phyloP scores from a whole-genome alignment of 1,140 invertebrate genomes.

The Sycobia sp. region DNA sequence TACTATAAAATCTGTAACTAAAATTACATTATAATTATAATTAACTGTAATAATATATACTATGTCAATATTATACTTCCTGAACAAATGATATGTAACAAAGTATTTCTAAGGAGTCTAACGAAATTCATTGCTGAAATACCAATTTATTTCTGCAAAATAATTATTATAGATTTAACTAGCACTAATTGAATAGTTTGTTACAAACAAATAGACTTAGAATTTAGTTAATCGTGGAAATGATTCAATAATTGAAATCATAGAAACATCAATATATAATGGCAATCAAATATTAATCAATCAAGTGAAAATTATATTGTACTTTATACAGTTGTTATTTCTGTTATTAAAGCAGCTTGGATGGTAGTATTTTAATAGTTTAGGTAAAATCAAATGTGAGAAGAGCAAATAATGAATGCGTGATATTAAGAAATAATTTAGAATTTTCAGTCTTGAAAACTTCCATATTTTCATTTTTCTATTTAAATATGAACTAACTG shows the following conservation, averaged over 20 bases:
- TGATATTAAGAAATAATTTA: slow-evolving; percentile 5
- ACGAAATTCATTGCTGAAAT: too few relatives aligned
- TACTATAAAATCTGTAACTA: too few relatives aligned
- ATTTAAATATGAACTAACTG: not conserved
- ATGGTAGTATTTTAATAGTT: not conserved
- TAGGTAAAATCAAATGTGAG: not conserved
- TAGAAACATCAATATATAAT: not conserved
- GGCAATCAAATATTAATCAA: not conserved
- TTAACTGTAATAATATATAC: too few relatives aligned
- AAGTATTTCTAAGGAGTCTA: too few relatives aligned
- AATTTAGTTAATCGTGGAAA: not conserved
- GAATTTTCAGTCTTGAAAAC: not conserved
- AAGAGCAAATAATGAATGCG: not conserved
- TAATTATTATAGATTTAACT: not conserved
- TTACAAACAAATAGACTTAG: not conserved
- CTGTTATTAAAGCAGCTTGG: not conserved
- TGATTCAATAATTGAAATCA: slow-evolving; percentile 2
- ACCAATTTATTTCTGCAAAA: not conserved
- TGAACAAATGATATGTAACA: too few relatives aligned
- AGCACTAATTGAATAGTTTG: not conserved
- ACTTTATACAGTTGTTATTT: slow-evolving; percentile 16
- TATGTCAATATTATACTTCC: too few relatives aligned
- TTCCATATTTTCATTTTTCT: not conserved
- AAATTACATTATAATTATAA: too few relatives aligned
- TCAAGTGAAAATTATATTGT: slow-evolving; percentile 4